Percentiles rank a stretch among this genome's conserved stretches.
phyloP scores from a whole-genome alignment of 2,113 vertebrate genomes.

The Eira barbara region DNA sequence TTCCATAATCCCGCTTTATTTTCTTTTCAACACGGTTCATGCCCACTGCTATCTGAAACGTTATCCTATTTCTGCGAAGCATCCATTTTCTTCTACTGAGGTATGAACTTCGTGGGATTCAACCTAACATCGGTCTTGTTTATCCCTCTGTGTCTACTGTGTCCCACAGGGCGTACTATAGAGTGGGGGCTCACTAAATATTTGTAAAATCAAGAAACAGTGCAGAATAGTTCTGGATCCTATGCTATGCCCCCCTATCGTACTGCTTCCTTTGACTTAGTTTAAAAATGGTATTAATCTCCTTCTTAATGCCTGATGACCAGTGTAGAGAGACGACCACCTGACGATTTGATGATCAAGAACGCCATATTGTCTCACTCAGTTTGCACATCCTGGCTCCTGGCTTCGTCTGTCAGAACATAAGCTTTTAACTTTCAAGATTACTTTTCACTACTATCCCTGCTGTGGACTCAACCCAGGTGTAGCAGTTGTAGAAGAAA shows the following conservation, averaged over 20 bases:
- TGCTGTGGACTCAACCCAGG: not conserved
- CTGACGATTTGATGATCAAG: not conserved
- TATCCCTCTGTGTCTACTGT: not conserved
- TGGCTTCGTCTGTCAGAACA: not conserved
- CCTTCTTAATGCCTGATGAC: not conserved
- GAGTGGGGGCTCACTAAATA: not conserved
- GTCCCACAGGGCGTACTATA: not conserved
- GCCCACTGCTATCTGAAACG: not conserved
- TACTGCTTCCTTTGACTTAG: not conserved
- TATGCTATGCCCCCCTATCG: not conserved
- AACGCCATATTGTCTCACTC: not conserved
- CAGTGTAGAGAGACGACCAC: not conserved
- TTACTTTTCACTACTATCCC: not conserved
- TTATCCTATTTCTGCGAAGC: not conserved
- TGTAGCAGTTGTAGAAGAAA: not conserved
- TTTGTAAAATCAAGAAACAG: not conserved
- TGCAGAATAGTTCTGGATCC: not conserved
- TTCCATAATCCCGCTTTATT: not conserved
- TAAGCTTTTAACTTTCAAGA: not conserved
- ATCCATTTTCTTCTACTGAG: not conserved
- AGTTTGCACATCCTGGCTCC: not conserved
- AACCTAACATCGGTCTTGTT: not conserved
- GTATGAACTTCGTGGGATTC: not conserved
- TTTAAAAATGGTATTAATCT: not conserved
- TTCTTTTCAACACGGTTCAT: not conserved